Conservation (phyloP, 2,797 vertebrate species). For the Amblyraja radiata region DNA sequence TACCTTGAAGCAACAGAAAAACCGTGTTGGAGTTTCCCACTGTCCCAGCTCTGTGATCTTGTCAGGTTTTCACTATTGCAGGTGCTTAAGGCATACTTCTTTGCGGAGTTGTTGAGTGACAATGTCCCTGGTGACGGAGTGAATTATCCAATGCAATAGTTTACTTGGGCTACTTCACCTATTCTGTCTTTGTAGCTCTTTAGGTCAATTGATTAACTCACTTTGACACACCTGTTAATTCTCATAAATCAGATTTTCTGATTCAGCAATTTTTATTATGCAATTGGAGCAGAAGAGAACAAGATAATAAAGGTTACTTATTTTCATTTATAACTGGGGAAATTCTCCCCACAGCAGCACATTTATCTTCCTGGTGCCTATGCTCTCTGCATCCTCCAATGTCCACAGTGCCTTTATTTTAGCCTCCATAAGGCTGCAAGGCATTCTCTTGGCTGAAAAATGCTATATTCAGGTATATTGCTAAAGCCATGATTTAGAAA, state of each 20-base stretch:
- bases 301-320: conserved; percentile 1
- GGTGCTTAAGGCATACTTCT: not conserved
- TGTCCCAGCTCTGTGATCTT: not conserved
- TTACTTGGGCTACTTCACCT: not conserved
- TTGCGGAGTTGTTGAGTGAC: not conserved
- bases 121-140: not conserved
- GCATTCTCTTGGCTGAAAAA: not conserved
- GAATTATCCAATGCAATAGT: not conserved
- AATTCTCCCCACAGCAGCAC: not conserved
- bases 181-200: not conserved
- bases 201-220: not conserved
- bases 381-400: not conserved
- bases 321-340: not conserved
- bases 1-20: not conserved
- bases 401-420: not conserved
- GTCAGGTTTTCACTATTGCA: not conserved
- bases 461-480: not conserved
- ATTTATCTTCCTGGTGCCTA: not conserved
- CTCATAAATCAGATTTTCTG: not conserved
- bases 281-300: not conserved
- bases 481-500: not conserved
- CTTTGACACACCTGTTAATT: not conserved
- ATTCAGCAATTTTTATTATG: not conserved
- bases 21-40: not conserved
- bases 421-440: not conserved